A percentile compares a stretch with the other conserved stretches of the same genome.
Conservation (phyloP, 2,888 invertebrate species). For the Ophion ellenae region DNA sequence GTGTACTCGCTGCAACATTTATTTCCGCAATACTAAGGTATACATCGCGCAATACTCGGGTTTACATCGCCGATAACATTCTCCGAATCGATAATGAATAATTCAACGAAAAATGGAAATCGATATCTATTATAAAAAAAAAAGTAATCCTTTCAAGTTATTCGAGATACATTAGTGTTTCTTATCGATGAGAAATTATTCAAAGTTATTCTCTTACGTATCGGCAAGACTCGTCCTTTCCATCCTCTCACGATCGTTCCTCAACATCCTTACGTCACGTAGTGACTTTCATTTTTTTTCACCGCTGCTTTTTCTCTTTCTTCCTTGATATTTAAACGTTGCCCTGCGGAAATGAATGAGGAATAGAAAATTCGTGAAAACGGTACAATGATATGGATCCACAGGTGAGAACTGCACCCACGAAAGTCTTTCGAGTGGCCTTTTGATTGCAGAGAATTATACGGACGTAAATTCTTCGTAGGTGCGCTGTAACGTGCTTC, state of each 20-base stretch:
- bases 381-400: slow-evolving; percentile 14
- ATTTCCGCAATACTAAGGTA: too few relatives aligned
- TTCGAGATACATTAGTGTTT: neutral
- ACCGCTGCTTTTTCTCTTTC: neutral
- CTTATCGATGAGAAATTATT: neutral
- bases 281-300: slow-evolving; percentile 17
- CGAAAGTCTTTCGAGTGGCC: slow-evolving; percentile 21
- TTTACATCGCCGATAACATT: neutral
- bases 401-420: slow-evolving; percentile 46
- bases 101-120: neutral
- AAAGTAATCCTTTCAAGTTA: neutral
- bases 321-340: neutral
- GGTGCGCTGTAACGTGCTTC: slow-evolving; percentile 32
- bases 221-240: neutral
- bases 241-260: neutral
- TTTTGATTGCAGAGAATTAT: slow-evolving; percentile 31
- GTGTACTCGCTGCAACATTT: too few relatives aligned
- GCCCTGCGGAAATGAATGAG: neutral
- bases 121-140: neutral
- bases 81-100: neutral
- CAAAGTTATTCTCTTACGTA: neutral
- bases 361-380: neutral
- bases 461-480: slow-evolving; percentile 26
- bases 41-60: too few relatives aligned
- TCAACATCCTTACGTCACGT: neutral